Evolutionary conservation across 2,797 vertebrate species (phyloP).

Genomic region (Cyprinodon diabolis): DNA sequence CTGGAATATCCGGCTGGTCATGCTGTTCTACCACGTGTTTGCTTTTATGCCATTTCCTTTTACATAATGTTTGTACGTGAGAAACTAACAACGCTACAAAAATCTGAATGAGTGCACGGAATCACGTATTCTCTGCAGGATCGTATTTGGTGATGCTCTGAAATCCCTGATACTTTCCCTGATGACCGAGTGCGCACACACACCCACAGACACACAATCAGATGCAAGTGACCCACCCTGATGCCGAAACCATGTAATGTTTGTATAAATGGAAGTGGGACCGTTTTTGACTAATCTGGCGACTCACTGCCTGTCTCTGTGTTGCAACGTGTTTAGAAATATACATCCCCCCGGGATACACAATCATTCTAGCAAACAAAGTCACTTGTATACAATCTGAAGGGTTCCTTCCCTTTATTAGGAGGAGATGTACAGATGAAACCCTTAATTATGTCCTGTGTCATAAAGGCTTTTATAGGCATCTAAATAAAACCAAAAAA

Average conservation of each 20-base stretch:
- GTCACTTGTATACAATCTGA: constrained; percentile 51
- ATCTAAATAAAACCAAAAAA: constrained; percentile 6
- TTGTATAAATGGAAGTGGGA: constrained; percentile 43
- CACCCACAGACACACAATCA: constrained; percentile 2
- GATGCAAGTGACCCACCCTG: constrained; percentile 44
- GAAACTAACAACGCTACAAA: constrained; percentile 7
- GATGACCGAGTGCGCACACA: constrained; percentile 13
- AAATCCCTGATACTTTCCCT: constrained; percentile 26
- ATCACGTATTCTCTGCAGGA: constrained; percentile 52
- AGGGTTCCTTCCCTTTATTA: constrained; percentile 54
- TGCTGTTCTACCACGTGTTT: constrained; percentile 47
- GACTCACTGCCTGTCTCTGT: constrained; percentile 12
- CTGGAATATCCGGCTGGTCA: constrained; percentile 58
- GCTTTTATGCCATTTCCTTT: constrained; percentile 43
- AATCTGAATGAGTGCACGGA: constrained; percentile 26
- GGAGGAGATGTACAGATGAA: constrained; percentile 46
- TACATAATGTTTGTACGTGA: constrained; percentile 43
- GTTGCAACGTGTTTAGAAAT: constrained; percentile 66
- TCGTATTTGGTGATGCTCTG: constrained; percentile 30
- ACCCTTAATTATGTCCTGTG: constrained; percentile 63
- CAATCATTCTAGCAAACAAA: constrained; percentile 55
- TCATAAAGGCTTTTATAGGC: constrained; percentile 42
- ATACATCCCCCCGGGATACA: constrained; percentile 65
- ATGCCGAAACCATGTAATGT: constrained; percentile 50
- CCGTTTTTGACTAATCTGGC: constrained; percentile 38